Evolutionary conservation across 2,797 vertebrate genomes (phyloP).

Genomic region (Anisognathus igniventris): DNA sequence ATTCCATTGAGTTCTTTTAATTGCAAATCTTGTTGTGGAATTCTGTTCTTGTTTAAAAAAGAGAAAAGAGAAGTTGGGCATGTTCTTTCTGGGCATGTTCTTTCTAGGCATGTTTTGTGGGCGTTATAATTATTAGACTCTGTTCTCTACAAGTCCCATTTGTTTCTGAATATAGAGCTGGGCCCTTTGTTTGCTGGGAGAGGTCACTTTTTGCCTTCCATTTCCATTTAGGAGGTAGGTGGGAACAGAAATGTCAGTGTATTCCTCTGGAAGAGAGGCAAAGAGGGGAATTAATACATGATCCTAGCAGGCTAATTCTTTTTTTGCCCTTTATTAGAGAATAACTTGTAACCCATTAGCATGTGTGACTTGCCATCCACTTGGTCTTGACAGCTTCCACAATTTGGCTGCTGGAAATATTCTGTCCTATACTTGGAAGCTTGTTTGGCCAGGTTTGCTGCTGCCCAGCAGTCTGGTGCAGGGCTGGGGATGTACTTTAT

Average conservation of each 20-base stretch:
- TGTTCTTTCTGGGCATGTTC: constrained; percentile 56
- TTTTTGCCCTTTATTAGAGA: not conserved
- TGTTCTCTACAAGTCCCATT: constrained; percentile 62
- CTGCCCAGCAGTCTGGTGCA: not conserved
- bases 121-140: constrained; percentile 55
- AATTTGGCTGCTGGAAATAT: not conserved
- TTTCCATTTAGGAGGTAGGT: constrained; percentile 60
- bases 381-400: not conserved
- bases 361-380: not conserved
- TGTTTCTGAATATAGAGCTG: constrained; percentile 60
- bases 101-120: constrained; percentile 63
- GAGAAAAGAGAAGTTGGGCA: constrained; percentile 4
- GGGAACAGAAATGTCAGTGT: constrained; percentile 57
- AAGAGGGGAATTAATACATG: not conserved
- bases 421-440: not conserved
- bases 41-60: constrained; percentile 40
- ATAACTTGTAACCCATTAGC: not conserved
- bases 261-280: constrained; percentile 14
- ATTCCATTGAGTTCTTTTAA: constrained; percentile 66
- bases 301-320: not conserved
- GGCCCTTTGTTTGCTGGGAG: constrained; percentile 29
- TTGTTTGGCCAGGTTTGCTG: not conserved
- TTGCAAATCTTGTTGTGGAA: constrained; percentile 66
- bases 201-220: constrained; percentile 45
- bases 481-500: not conserved